Evolutionary conservation across 2,797 vertebrate genomes (phyloP).

Genomic region (Tolypeutes matacus): DNA sequence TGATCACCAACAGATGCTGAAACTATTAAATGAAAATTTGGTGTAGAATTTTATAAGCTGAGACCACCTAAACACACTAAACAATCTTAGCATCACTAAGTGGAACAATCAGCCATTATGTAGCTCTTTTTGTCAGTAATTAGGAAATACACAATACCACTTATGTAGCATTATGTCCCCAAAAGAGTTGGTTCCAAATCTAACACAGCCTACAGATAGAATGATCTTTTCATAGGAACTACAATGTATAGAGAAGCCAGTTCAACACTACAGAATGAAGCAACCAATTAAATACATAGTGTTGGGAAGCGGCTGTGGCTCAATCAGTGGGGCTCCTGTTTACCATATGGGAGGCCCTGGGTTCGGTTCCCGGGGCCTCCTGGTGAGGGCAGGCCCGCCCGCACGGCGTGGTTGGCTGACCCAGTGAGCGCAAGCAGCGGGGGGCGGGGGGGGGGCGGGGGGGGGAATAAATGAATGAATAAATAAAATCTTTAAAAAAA

Average conservation of each 20-base stretch:
- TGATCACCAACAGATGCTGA: background rate
- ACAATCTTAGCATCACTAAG: background rate
- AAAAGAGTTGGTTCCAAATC: background rate
- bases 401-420: too few relatives aligned
- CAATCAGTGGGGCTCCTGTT: too few relatives aligned
- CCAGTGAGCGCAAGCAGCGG: too few relatives aligned
- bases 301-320: too few relatives aligned
- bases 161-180: background rate
- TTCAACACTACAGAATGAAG: background rate
- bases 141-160: background rate
- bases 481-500: too few relatives aligned
- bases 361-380: too few relatives aligned
- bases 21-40: constrained; percentile 9
- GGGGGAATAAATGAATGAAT: too few relatives aligned
- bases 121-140: background rate
- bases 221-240: constrained; percentile 7
- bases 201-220: background rate
- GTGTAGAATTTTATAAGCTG: background rate
- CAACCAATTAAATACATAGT: too few relatives aligned
- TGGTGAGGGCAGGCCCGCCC: too few relatives aligned
- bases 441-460: too few relatives aligned
- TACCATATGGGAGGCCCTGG: too few relatives aligned
- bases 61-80: background rate
- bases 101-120: background rate
- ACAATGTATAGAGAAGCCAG: background rate